Base-by-base conservation (phyloP, 2,113 vertebrate species). In the Psammodynastes pulverulentus region DNA sequence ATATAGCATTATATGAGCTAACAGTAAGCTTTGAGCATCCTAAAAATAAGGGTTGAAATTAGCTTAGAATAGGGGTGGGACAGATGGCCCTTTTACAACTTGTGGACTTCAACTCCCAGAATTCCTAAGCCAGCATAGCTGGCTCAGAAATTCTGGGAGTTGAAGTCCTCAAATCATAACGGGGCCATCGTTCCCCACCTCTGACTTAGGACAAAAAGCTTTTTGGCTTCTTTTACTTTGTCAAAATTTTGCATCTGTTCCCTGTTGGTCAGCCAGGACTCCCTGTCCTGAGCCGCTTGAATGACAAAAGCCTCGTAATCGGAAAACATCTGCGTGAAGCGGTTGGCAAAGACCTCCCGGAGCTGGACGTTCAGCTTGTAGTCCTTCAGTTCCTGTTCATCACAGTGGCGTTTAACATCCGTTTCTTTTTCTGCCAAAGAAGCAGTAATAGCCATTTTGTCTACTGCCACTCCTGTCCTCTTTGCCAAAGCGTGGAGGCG, bases 211-310 rank as follows among this genome's bases (percentile, higher is more conserved):
- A 95, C 49, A 93, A 0, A 0, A 95, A 92, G 4, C 15, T 1
- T n/a, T n/a, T 24, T 0, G 2, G 79, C 24, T 95, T 23, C 95
- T 88, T 95, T 96, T 98, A 99, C 99, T 98, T 99, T 99, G 97
- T 99, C 99, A 94, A 99, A 99, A 96, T 98, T 99, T 89, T 98
- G 98, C 95, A 98, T 98, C 94, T 98, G 99, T 90, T 99, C 99
- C 88, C 99, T 97, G 96, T 98, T 99, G 93, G 98, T 99, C 91
- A 99, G 97, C 99, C 99, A 99, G 0, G 99, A 98, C 90, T 99
- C 99, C 97, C 99, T 97, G 95, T 99, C 98, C 0, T 98, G 97
- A 13, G 98, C 98, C 1, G 98, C 98, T 95, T 99, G 98, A 94
- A 99, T 98, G 95, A 99, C 98, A 5, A 99, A 99, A 0, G 98